Base-by-base conservation (phyloP, 2,888 invertebrate genomes). In the Cantharis rustica region DNA sequence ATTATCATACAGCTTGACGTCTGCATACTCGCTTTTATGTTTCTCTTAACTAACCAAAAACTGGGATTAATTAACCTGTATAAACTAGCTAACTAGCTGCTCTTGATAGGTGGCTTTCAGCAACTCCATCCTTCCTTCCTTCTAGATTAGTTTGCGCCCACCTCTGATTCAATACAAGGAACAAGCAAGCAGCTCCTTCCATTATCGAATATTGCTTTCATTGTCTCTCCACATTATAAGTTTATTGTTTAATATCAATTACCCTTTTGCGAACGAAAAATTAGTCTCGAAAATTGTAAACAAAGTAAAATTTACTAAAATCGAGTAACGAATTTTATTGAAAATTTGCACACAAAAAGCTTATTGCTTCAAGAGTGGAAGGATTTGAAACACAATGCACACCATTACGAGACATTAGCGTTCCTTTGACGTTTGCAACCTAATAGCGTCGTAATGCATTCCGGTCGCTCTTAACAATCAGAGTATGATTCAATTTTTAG, bases 371-470 rank as follows among this genome's bases (percentile, higher is more conserved):
- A 82, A 85, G 84, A 84, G 84, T 84, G 85, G 84, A 86, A 86
- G 86, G 85, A 86, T 86, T 86, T 85, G 81, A 82, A 66, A 85
- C 83, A 86, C 86, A 86, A 86, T 86, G 84, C 82, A 83, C 84
- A 84, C 86, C 86, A 86, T 86, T 86, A 86, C 64, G 85, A 83
- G 83, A 86, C 86, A 86, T 86, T 86, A 86, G 85, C 86, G 86
- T 84, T 85, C 86, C 86, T 86, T 86, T 86, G 86, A 84, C 86
- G 86, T 86, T 86, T 86, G 86, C 85, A 85, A 84, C 85, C 85
- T 86, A 86, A 86, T 86, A 86, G 86, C 86, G 85, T 81, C 81
- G 79, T 85, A 86, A 86, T 85, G 84, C 85, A 85, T 85, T 86
- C 86, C 86, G 86, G 85, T 85, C 86, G 85, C 84, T 84, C 85